A percentile compares a stretch with the other conserved stretches of the same genome.
phyloP scores from a whole-genome alignment of 2,113 vertebrate species.

The Toxotes chatareus region DNA sequence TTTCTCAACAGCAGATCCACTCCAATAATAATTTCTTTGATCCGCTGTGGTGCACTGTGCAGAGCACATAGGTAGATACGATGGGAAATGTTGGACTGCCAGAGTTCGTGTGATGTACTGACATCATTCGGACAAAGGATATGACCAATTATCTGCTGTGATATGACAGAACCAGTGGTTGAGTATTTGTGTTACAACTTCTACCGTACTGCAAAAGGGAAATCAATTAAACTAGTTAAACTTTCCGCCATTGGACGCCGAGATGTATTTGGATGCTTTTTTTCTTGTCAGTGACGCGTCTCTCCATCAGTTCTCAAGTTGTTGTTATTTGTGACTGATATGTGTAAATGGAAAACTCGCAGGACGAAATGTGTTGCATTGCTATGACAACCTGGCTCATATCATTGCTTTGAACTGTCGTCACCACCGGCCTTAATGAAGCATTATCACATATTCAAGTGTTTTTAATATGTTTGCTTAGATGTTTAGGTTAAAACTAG shows the following conservation, averaged over 20 bases:
- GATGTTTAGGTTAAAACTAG: too few relatives aligned
- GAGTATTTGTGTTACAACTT: background rate
- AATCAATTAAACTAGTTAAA: too few relatives aligned
- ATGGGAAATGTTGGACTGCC: conserved; percentile 8
- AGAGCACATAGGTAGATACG: background rate
- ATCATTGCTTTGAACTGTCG: too few relatives aligned
- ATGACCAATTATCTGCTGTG: background rate
- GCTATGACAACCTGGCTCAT: too few relatives aligned
- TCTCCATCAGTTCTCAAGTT: background rate
- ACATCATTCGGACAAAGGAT: conserved; percentile 7
- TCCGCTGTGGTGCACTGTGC: conserved; percentile 10
- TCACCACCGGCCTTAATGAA: too few relatives aligned
- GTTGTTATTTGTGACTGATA: background rate
- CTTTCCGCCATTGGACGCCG: too few relatives aligned
- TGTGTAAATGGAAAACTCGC: background rate
- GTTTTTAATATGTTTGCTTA: too few relatives aligned
- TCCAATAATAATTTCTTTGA: conserved; percentile 47
- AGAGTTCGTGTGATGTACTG: background rate
- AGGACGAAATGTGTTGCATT: background rate
- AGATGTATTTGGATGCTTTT: too few relatives aligned
- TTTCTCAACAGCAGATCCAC: conserved; percentile 45
- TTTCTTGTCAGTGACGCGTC: too few relatives aligned
- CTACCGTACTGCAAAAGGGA: too few relatives aligned
- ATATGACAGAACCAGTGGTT: background rate
- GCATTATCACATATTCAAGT: too few relatives aligned